Base-by-base conservation (phyloP, 2,888 invertebrate genomes). In the Megamerina dolium region DNA sequence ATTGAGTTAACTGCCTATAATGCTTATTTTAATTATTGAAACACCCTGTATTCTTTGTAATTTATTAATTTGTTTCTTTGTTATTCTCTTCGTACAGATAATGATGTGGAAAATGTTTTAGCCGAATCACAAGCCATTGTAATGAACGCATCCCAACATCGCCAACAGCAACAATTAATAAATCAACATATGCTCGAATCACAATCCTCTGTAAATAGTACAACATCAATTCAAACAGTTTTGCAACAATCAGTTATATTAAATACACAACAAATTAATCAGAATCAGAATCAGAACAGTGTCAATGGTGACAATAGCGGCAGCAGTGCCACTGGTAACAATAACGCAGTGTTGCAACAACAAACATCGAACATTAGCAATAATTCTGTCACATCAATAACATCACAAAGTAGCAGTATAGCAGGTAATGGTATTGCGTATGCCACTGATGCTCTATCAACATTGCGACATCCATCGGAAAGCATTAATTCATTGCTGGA, bases 141-240 rank as follows among this genome's bases (percentile, higher is more conserved):
- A 37, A 57, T 63, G 58, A 62, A 58, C 47, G 56, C 59, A 16
- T 59, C 59, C 27, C 61, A 61, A 37, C 60, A 59, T n/a, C 59
- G 52, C 12, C 58, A 57, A 31, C 52, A 50, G 42, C 61, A 59
- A 44, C 61, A 59, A 44, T 37, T 59, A 45, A 53, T 57, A 33
- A 64, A 46, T 45, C 68, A 65, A 41, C 65, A 66, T 49, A 64
- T 70, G 53, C 56, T 70, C 21, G 70, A 72, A 38, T 71, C 70
- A n/a, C 71, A 72, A 51, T 62, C 65, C 43, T 72, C 71, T 18
- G 63, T 64, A 9, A 68, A 64, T 50, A 72, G 72, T 50, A 59
- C 63, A 17, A 55, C 67, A 18, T 70, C 70, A 19, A 58, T 67
- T 50, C 71, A 72, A 56, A 70, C 70, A 13, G 69, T 68, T 14